A percentile compares a stretch with the other conserved stretches of the same genome.
These are phyloP conservation scores for Steinernema hermaphroditum DNA, from an alignment of 2,888 invertebrate genomes.

Conservation along the genomic window DNA sequence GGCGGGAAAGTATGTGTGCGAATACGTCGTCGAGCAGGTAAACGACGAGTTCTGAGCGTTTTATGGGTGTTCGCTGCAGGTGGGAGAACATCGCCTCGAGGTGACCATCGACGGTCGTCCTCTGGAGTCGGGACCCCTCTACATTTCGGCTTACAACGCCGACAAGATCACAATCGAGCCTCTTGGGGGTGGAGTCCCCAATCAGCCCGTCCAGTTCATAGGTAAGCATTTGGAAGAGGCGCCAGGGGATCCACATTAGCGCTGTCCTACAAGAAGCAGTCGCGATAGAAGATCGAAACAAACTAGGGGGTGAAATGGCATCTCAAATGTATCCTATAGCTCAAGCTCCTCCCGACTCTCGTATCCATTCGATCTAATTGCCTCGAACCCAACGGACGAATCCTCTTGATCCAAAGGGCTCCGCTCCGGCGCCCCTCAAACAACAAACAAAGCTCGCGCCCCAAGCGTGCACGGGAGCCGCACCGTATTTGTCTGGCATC, in stretches of 20 bases:
- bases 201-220: slow-evolving; percentile 93
- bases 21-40: slow-evolving; percentile 78
- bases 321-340: no score
- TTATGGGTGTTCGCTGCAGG: slow-evolving; percentile 35
- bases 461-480: no score
- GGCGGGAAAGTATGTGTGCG: slow-evolving; percentile 82
- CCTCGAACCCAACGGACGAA: no score
- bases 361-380: no score
- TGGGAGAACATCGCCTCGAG: slow-evolving; percentile 83
- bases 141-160: slow-evolving; percentile 84
- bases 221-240: slow-evolving; percentile 77
- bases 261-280: no score
- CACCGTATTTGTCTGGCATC: slow-evolving; percentile 15
- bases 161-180: slow-evolving; percentile 77
- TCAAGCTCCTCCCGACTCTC: no score
- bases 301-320: no score
- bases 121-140: slow-evolving; percentile 83
- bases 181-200: slow-evolving; percentile 88
- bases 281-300: no score
- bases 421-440: no score
- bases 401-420: no score
- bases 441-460: slow-evolving; percentile 23
- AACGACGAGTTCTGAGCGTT: no score
- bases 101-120: slow-evolving; percentile 86
- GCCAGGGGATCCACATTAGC: no score